A percentile compares a stretch with the other conserved stretches of the same genome.
These are phyloP conservation scores for Catharus fuscescens DNA, from an alignment of 2,113 vertebrate genomes.

Conservation along the genomic window DNA sequence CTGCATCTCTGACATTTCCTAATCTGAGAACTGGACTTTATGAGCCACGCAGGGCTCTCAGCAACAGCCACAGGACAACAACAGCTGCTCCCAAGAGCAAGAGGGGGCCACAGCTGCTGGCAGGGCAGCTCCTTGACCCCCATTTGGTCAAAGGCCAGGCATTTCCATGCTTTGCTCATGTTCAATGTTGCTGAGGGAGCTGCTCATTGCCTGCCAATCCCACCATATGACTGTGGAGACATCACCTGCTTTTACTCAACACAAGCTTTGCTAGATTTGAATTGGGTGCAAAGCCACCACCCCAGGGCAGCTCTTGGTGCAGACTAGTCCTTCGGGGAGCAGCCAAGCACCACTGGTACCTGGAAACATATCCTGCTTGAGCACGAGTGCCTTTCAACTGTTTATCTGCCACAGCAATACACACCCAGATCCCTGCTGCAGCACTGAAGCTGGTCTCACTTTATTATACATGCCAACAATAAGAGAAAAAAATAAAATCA, in stretches of 20 bases:
- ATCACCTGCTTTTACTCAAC: accelerated
- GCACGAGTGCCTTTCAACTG: accelerated
- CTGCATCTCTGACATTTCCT: neutral
- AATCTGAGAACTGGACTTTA: neutral
- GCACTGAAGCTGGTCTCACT: accelerated
- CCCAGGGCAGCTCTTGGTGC: neutral
- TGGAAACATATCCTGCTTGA: neutral
- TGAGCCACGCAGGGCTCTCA: accelerated
- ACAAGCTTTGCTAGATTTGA: neutral
- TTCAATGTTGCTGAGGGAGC: accelerated
- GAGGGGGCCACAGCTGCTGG: accelerated
- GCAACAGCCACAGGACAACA: neutral
- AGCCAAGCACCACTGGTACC: neutral
- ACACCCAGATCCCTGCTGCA: neutral
- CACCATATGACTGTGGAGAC: accelerated
- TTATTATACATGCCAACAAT: neutral
- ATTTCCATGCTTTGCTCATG: neutral
- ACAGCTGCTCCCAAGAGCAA: accelerated
- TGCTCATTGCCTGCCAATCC: accelerated
- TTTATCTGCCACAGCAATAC: neutral
- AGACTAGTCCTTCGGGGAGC: neutral
- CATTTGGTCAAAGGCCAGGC: neutral
- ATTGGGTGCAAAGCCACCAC: neutral
- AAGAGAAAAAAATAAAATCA: neutral
- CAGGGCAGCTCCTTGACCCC: neutral